Conservation (phyloP, 2,797 vertebrate species). For the Nasua narica region DNA sequence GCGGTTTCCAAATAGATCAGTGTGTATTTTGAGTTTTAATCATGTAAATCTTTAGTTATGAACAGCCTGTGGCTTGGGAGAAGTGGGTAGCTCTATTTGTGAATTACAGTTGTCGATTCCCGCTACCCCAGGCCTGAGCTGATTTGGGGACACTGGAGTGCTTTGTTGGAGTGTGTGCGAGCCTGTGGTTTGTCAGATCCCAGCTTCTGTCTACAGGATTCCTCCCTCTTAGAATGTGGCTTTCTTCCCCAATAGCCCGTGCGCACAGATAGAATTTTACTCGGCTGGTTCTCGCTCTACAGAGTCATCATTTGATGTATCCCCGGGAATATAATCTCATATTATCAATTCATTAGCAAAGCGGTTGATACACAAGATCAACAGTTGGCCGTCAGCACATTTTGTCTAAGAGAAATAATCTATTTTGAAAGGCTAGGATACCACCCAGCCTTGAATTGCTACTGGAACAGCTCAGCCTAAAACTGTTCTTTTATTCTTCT, state of each 20-base stretch:
- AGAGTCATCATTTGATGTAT: background rate
- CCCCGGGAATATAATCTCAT: background rate
- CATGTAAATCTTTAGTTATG: background rate
- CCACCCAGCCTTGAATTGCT: background rate
- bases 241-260: rapidly evolving
- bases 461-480: constrained; percentile 18
- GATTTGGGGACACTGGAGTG: background rate
- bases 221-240: background rate
- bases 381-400: background rate
- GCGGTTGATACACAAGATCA: rapidly evolving
- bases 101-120: background rate
- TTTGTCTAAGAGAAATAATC: background rate
- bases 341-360: background rate
- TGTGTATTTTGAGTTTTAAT: background rate
- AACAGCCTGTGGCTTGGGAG: background rate
- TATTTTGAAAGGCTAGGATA: background rate
- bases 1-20: background rate
- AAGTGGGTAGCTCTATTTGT: background rate
- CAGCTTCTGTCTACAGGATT: background rate
- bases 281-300: background rate
- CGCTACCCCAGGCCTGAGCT: background rate
- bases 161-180: background rate
- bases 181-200: background rate
- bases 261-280: rapidly evolving
- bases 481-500: constrained; percentile 31